A percentile compares a stretch with the other conserved stretches of the same genome.
Evolutionary conservation across 37 sponge, comb jelly and placozoan genomes (phyloP).

Genomic region (Ephydatia muelleri): DNA sequence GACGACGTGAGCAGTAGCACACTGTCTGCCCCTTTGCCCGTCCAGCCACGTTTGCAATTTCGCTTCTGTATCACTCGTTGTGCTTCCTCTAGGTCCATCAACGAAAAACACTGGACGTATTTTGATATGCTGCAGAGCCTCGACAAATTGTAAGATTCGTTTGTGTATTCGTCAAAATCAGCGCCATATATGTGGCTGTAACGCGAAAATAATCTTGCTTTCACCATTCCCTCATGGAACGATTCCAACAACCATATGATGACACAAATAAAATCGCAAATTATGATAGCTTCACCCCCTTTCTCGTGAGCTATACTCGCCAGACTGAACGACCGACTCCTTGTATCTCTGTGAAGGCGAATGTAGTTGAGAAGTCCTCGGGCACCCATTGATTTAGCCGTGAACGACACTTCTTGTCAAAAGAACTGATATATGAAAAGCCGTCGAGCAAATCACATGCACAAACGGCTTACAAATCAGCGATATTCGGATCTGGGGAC

Average conservation of each 20-base stretch:
- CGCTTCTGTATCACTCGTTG: not conserved
- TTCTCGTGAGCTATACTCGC: not conserved
- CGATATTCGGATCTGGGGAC: no score
- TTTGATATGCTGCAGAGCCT: conserved; percentile 18
- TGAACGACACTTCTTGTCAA: no score
- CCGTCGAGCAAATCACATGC: no score
- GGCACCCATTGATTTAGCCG: conserved; percentile 31
- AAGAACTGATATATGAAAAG: no score
- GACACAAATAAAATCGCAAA: conserved; percentile 17
- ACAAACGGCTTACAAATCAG: no score
- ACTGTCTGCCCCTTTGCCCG: not conserved
- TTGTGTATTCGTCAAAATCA: conserved; percentile 16
- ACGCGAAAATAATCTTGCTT: not conserved
- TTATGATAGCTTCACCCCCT: not conserved
- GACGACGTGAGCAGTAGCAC: not conserved
- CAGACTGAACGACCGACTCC: not conserved
- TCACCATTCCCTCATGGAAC: conserved; percentile 27
- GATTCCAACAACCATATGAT: conserved; percentile 11
- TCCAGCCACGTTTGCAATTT: not conserved
- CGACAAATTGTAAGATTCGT: conserved; percentile 16
- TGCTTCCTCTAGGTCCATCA: conserved; percentile 19
- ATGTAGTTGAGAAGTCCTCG: conserved; percentile 25
- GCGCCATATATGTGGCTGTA: conserved; percentile 35
- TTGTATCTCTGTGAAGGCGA: not conserved
- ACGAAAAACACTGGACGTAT: conserved; percentile 35